Conservation (phyloP, 1,140 invertebrate genomes). For the Solenopsis fugax region DNA sequence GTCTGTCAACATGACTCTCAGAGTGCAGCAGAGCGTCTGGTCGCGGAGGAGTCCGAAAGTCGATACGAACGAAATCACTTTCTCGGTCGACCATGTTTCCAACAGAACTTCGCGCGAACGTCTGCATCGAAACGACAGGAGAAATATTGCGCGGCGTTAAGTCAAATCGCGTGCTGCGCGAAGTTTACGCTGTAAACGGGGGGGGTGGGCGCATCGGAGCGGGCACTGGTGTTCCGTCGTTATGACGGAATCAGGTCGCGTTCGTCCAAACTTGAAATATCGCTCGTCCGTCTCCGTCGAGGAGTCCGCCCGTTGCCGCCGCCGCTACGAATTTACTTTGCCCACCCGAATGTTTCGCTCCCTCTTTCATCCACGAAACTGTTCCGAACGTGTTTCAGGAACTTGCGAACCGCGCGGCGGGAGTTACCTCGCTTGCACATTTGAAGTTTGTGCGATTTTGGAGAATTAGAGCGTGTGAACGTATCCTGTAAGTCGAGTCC, state of each 20-base stretch:
- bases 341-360: conserved; percentile 37
- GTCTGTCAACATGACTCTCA: conserved; percentile 37
- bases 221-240: conserved; percentile 38
- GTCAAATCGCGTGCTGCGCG: conserved; percentile 58
- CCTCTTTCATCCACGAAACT: conserved; percentile 59
- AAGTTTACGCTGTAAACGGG: conserved; percentile 6
- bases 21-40: not conserved
- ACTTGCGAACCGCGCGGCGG: conserved; percentile 55
- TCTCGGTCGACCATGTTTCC: conserved; percentile 34
- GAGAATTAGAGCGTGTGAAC: conserved; percentile 34
- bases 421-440: conserved; percentile 39
- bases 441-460: conserved; percentile 55
- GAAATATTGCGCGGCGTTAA: conserved; percentile 61
- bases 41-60: conserved; percentile 45
- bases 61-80: conserved; percentile 56
- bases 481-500: conserved; percentile 25
- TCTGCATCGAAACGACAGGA: conserved; percentile 51
- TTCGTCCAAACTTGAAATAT: conserved; percentile 64
- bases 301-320: not conserved
- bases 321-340: conserved; percentile 48
- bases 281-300: conserved; percentile 44
- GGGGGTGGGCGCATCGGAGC: not conserved
- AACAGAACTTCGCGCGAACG: conserved; percentile 49
- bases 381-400: conserved; percentile 48
- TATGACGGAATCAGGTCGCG: conserved; percentile 66